Conservation (phyloP, 1,140 invertebrate genomes). For the Dendrolimus punctatus region DNA sequence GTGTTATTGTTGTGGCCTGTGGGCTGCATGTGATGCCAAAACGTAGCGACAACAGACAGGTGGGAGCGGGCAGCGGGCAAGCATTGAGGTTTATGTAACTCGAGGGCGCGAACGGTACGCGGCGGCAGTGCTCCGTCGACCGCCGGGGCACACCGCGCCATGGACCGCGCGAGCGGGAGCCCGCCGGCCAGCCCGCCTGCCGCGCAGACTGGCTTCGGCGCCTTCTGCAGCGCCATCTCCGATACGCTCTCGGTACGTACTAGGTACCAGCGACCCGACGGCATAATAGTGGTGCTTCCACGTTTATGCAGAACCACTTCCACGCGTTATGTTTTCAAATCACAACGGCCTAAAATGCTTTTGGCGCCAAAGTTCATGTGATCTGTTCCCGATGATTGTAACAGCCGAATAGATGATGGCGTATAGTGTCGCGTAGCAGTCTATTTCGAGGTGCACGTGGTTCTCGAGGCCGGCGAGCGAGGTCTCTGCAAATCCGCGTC, state of each 20-base stretch:
- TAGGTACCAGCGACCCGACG: conserved; percentile 8
- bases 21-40: conserved; percentile 55
- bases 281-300: conserved; percentile 7
- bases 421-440: conserved; percentile 33
- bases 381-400: conserved; percentile 22
- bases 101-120: conserved; percentile 20
- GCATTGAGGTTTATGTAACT: conserved; percentile 30
- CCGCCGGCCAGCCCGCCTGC: conserved; percentile 38
- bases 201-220: conserved; percentile 56
- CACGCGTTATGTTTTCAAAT: conserved; percentile 2
- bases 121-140: conserved; percentile 49
- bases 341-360: conserved; percentile 21
- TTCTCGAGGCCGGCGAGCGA: conserved; percentile 38
- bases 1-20: conserved; percentile 60
- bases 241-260: conserved; percentile 64
- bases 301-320: conserved; percentile 10
- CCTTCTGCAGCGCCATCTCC: conserved; percentile 63
- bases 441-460: conserved; percentile 56
- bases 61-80: conserved; percentile 48
- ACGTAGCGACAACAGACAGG: conserved; percentile 58
- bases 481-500: conserved; percentile 17
- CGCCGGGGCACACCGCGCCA: conserved; percentile 47
- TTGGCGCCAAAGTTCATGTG: conserved; percentile 33
- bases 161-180: conserved; percentile 48
- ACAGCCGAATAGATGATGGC: conserved; percentile 30